Base-by-base conservation (phyloP, 2,113 vertebrate genomes). In the Lycaon pictus region DNA sequence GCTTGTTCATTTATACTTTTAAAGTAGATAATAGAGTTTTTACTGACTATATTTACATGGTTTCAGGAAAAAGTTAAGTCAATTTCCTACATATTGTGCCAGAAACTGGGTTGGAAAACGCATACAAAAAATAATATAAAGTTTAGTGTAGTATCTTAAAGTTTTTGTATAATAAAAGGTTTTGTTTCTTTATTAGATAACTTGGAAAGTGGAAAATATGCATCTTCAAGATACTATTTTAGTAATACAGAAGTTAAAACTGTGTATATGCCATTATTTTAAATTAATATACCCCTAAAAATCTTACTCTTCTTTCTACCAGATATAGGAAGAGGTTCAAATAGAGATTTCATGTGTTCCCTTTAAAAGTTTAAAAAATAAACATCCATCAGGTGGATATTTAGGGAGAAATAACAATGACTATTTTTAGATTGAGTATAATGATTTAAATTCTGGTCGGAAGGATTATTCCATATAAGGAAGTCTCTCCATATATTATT, bases 101-200 rank as follows among this genome's bases (percentile, higher is more conserved):
- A 93, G 94, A 96, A 79, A n/a, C 17, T 69, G n/a, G 29, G 56
- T 76, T 92, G 51, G 51, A 96, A 96, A 91, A 93, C 23, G 58
- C 22, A 89, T 27, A 71, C 7, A 92, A 95, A 81, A 85, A 84
- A 79, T 19, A 79, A 90, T 65, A 90, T 77, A 86, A 90, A 65
- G 86, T 16, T 76, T 67, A 43, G 2, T 22, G 4, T 53, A 95
- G 4, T 67, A 35, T 82, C 95, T 81, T 88, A 65, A 95, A 69
- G 15, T 58, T 74, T 80, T 76, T 62, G 55, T 81, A 67, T 84
- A 5, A 56, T 43, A 51, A 86, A 88, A 80, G 29, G 16, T 69
- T 77, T 74, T 15, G 4, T 20, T 90, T 95, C n/a, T 83, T 92
- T 51, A 89, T 88, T 93, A 86, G 22, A 95, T 92, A 20, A 89